Evolutionary conservation across 2,113 vertebrate genomes (phyloP).

Genomic region (Podarcis muralis): DNA sequence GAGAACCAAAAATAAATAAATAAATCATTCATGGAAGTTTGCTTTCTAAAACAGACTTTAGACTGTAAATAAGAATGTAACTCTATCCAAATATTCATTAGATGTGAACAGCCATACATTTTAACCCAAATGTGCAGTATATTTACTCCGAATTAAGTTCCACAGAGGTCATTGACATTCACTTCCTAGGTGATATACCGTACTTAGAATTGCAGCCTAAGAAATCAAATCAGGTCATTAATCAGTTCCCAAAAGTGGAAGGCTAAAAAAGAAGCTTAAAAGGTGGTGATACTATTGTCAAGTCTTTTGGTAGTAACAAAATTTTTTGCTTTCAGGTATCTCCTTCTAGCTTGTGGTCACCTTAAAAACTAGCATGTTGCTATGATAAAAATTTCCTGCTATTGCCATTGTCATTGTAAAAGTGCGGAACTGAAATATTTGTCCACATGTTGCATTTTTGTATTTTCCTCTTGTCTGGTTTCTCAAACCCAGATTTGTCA

Average conservation of each 20-base stretch:
- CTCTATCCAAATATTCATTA: background rate
- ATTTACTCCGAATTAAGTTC: background rate
- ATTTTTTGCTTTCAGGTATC: constrained; percentile 27
- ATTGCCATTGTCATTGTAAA: background rate
- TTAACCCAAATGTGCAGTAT: background rate
- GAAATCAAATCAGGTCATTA: background rate
- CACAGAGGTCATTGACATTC: background rate
- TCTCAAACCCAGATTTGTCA: background rate
- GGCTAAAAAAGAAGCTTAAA: background rate
- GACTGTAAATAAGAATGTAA: background rate
- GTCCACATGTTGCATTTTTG: background rate
- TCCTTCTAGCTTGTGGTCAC: constrained; percentile 15
- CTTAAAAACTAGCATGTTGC: background rate
- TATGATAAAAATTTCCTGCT: accelerated
- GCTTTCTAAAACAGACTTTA: background rate
- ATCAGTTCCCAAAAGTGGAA: background rate
- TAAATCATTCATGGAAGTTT: background rate
- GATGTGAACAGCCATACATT: background rate
- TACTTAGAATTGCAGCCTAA: background rate
- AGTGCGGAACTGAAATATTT: background rate
- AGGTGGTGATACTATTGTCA: background rate
- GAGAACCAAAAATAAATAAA: background rate
- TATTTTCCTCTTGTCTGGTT: background rate
- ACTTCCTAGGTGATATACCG: background rate
- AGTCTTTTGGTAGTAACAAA: background rate